Evolutionary conservation across 2,888 invertebrate genomes (phyloP).

Genomic region (Altica lythri): DNA sequence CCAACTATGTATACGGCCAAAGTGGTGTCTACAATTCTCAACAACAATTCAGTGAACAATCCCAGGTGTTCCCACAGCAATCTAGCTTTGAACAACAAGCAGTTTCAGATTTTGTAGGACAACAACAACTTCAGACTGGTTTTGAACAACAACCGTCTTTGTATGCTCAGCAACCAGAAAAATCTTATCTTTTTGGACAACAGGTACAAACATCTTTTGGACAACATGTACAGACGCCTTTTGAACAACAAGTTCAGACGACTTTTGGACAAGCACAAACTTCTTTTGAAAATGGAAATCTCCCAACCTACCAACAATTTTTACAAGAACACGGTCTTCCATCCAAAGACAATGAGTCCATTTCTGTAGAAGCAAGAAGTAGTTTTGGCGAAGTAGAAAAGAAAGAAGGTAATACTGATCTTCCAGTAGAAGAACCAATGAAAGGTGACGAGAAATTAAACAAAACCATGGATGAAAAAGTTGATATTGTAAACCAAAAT

Average conservation of each 20-base stretch:
- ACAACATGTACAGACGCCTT: too few relatives aligned
- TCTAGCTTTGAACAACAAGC: not conserved
- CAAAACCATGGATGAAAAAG: too few relatives aligned
- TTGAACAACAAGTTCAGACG: too few relatives aligned
- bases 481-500: too few relatives aligned
- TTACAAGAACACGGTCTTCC: slow-evolving; percentile 1
- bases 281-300: too few relatives aligned
- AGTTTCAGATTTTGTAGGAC: not conserved
- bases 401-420: not conserved
- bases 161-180: too few relatives aligned
- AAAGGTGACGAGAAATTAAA: not conserved
- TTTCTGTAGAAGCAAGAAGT: slow-evolving; percentile 28
- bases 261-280: too few relatives aligned
- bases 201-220: too few relatives aligned
- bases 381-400: not conserved
- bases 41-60: not conserved
- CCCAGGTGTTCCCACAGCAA: not conserved
- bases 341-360: slow-evolving; percentile 25
- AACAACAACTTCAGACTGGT: not conserved
- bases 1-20: too few relatives aligned
- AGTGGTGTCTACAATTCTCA: too few relatives aligned
- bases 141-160: not conserved
- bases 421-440: not conserved
- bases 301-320: slow-evolving; percentile 13
- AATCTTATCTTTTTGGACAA: too few relatives aligned